Percentiles rank a stretch among this genome's conserved stretches.
These are phyloP conservation scores for Brachyhypopomus gauderio DNA, from an alignment of 2,113 vertebrate genomes.

Conservation along the genomic window DNA sequence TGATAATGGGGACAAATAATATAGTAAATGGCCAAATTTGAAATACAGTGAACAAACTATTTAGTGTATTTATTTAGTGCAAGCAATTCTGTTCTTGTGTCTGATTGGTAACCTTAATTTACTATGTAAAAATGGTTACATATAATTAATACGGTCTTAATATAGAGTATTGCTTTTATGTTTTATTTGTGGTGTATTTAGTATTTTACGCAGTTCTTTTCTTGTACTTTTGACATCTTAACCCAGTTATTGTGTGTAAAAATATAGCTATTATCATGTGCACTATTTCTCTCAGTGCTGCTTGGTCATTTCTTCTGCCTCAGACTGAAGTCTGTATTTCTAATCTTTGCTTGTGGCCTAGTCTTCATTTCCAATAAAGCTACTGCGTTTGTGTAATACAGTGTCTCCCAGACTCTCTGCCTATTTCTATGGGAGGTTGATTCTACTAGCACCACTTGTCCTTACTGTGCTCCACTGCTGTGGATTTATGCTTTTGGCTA, in stretches of 20 bases:
- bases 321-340: conserved; percentile 29
- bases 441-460: background rate
- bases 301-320: conserved; percentile 14
- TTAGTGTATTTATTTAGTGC: conserved; percentile 77
- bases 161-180: conserved; percentile 34
- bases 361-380: conserved; percentile 42
- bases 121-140: conserved; percentile 93
- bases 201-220: conserved; percentile 30
- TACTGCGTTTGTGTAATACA: conserved; percentile 28
- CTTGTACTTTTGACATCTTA: conserved; percentile 27
- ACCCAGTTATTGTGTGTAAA: conserved; percentile 32
- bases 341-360: conserved; percentile 38
- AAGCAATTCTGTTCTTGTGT: conserved; percentile 90
- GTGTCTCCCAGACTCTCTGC: background rate
- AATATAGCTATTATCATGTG: conserved; percentile 29
- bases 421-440: background rate
- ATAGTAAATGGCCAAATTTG: background rate
- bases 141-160: conserved; percentile 59
- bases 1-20: conserved; percentile 20
- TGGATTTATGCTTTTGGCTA: background rate
- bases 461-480: background rate
- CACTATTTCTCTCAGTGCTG: conserved; percentile 24
- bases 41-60: background rate
- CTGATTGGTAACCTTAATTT: conserved; percentile 91
- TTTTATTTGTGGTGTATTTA: conserved; percentile 37